Conservation (phyloP, 2,888 invertebrate species). For the Esperia sulphurella region DNA sequence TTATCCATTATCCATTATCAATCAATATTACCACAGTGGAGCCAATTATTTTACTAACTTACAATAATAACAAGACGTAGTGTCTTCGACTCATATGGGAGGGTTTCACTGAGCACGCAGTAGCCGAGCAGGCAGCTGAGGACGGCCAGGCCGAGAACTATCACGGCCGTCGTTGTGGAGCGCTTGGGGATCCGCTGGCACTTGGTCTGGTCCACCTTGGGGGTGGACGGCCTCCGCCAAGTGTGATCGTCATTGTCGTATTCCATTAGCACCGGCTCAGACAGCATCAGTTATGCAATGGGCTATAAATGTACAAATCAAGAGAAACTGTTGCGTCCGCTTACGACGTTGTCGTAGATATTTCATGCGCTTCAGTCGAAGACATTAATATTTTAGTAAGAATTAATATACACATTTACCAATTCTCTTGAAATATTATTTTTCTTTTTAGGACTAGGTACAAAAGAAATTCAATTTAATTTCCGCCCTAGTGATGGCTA, state of each 20-base stretch:
- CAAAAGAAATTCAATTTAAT: no score
- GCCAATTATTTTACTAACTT: slow-evolving; percentile 25
- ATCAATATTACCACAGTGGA: no score
- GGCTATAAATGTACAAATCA: no score
- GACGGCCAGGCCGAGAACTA: slow-evolving; percentile 65
- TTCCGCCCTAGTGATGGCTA: no score
- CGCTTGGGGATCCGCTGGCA: slow-evolving; percentile 57
- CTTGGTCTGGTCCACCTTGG: slow-evolving; percentile 36
- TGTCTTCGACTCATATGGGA: slow-evolving; percentile 70
- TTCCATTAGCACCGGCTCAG: slow-evolving; percentile 40
- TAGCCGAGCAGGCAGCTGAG: slow-evolving; percentile 71
- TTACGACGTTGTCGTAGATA: no score
- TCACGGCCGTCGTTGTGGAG: slow-evolving; percentile 59
- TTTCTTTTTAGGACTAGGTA: background rate
- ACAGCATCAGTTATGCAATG: background rate
- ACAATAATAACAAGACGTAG: slow-evolving; percentile 63
- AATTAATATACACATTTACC: no score
- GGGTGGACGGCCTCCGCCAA: slow-evolving; percentile 54
- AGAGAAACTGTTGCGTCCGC: no score
- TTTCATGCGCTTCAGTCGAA: no score
- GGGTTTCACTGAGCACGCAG: slow-evolving; percentile 66
- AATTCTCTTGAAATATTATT: no score
- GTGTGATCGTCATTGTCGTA: slow-evolving; percentile 65
- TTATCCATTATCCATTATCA: no score
- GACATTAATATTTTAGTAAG: no score